These are phyloP conservation scores for Stomatorhinus ivindoensis DNA, from an alignment of 2,113 vertebrate species.

Conservation along the genomic window DNA sequence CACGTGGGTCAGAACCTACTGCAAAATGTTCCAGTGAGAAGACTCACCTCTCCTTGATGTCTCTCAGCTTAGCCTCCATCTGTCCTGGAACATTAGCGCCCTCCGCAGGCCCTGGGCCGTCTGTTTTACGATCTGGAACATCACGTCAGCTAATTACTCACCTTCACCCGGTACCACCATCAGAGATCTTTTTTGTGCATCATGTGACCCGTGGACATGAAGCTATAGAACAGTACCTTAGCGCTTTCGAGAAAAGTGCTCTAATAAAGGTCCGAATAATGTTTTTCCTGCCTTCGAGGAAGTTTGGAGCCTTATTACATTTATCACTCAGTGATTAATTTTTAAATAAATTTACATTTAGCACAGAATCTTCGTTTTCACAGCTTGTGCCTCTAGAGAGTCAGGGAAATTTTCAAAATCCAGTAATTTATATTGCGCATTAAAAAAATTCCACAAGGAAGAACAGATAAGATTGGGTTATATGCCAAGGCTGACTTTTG, in stretches of 20 bases:
- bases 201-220: not conserved
- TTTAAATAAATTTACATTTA: not conserved
- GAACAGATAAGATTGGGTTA: not conserved
- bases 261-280: not conserved
- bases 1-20: not conserved
- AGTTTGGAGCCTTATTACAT: not conserved
- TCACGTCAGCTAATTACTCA: not conserved
- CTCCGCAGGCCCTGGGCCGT: conserved; percentile 50
- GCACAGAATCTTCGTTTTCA: not conserved
- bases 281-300: not conserved
- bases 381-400: not conserved
- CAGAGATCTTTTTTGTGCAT: not conserved
- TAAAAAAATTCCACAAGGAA: not conserved
- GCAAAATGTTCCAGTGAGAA: not conserved
- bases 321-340: not conserved
- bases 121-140: conserved; percentile 57
- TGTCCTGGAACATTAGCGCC: conserved; percentile 26
- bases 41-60: conserved; percentile 60
- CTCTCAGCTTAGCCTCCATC: conserved; percentile 51
- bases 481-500: not conserved
- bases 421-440: not conserved
- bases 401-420: not conserved
- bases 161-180: not conserved
- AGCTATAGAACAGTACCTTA: not conserved
- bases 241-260: not conserved